Conservation (phyloP, 2,113 vertebrate species). For the Himantopus leucocephalus region DNA sequence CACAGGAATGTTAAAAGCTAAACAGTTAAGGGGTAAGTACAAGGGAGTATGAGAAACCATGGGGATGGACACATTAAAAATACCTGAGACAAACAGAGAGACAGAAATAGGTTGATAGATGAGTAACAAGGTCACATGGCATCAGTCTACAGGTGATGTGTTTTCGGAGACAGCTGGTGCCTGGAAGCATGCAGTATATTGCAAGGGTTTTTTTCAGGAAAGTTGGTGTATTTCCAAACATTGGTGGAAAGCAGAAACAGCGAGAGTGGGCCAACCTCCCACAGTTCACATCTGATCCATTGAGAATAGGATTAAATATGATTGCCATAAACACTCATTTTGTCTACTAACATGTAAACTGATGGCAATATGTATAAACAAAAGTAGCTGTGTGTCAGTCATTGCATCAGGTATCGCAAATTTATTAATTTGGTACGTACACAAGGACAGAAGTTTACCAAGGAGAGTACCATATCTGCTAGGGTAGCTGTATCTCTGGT, state of each 20-base stretch:
- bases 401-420: background rate
- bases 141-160: conserved; percentile 9
- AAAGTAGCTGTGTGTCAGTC: background rate
- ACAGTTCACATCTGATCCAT: conserved; percentile 36
- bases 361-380: conserved; percentile 26
- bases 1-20: background rate
- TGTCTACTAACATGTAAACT: conserved; percentile 16
- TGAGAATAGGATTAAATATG: background rate
- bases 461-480: background rate
- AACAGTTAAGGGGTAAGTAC: background rate
- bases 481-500: background rate
- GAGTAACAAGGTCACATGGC: background rate
- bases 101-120: background rate
- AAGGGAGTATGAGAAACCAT: background rate
- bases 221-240: conserved; percentile 34
- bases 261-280: background rate
- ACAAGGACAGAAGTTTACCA: background rate
- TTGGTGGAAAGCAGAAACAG: conserved; percentile 6
- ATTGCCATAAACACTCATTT: background rate
- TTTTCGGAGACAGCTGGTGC: conserved; percentile 17
- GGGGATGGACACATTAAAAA: background rate
- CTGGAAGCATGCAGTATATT: background rate
- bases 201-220: background rate
- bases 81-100: background rate
- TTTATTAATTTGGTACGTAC: background rate